Conservation (phyloP, 1,140 invertebrate species). For the Plectrocnemia conspersa region DNA sequence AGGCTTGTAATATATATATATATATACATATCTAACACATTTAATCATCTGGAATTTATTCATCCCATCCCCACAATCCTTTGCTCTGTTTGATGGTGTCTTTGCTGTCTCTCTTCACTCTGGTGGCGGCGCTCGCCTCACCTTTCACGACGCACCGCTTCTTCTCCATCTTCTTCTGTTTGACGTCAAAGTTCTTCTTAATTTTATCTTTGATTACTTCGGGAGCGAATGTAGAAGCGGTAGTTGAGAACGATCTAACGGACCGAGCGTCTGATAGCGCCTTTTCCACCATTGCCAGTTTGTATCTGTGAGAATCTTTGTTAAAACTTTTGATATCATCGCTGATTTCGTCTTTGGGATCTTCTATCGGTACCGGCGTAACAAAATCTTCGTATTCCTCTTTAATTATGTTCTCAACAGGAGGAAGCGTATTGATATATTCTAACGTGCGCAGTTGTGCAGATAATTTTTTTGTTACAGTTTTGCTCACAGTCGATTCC, state of each 20-base stretch:
- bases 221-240: slow-evolving; percentile 79
- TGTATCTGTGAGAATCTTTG: slow-evolving; percentile 53
- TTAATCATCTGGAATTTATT: too few species aligned
- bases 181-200: slow-evolving; percentile 62
- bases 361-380: slow-evolving; percentile 23
- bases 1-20: too few species aligned
- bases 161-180: slow-evolving; percentile 58
- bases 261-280: slow-evolving; percentile 54
- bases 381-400: too few species aligned
- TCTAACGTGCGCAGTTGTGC: slow-evolving; percentile 19
- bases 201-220: slow-evolving; percentile 78
- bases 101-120: slow-evolving; percentile 76
- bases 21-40: too few species aligned
- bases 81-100: slow-evolving; percentile 75
- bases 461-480: slow-evolving; percentile 4
- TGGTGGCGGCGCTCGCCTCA: slow-evolving; percentile 84
- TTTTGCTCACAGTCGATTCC: slow-evolving; percentile 12
- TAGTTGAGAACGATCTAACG: slow-evolving; percentile 55
- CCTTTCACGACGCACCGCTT: slow-evolving; percentile 82
- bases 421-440: slow-evolving; percentile 22
- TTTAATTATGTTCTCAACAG: not conserved
- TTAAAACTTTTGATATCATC: slow-evolving; percentile 38
- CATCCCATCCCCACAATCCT: slow-evolving; percentile 66
- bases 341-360: slow-evolving; percentile 3
- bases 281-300: slow-evolving; percentile 55